Conservation (phyloP, 2,797 vertebrate species). For the Limosa lapponica region DNA sequence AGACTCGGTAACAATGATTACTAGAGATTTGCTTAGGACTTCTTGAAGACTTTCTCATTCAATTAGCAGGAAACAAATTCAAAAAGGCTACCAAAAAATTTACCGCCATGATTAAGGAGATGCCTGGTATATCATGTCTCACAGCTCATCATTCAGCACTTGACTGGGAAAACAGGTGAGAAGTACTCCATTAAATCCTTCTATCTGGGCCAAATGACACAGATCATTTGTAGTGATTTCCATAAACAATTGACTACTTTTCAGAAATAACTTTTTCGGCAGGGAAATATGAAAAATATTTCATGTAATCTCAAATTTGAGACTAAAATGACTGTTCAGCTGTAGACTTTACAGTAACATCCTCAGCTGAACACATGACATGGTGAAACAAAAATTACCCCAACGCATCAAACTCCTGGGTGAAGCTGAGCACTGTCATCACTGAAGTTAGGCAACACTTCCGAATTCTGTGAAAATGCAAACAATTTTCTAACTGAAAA, state of each 20-base stretch:
- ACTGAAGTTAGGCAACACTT: background rate
- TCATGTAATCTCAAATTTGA: background rate
- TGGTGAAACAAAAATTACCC: background rate
- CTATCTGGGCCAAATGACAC: background rate
- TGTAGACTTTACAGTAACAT: background rate
- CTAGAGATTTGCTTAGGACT: background rate
- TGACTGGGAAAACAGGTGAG: background rate
- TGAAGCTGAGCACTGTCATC: background rate
- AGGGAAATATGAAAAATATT: background rate
- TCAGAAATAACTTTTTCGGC: background rate
- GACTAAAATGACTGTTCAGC: background rate
- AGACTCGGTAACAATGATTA: background rate
- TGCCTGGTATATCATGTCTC: background rate
- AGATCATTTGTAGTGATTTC: background rate
- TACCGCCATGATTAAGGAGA: background rate
- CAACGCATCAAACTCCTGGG: accelerated
- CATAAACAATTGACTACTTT: background rate
- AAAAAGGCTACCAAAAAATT: background rate
- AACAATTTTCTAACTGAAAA: background rate
- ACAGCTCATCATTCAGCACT: background rate
- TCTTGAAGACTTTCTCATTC: background rate
- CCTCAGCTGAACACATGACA: background rate
- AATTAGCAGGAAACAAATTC: background rate
- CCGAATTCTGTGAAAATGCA: background rate
- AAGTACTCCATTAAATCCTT: background rate